Evolutionary conservation across 2,888 invertebrate genomes (phyloP).

Genomic region (Agrypnus murinus): DNA sequence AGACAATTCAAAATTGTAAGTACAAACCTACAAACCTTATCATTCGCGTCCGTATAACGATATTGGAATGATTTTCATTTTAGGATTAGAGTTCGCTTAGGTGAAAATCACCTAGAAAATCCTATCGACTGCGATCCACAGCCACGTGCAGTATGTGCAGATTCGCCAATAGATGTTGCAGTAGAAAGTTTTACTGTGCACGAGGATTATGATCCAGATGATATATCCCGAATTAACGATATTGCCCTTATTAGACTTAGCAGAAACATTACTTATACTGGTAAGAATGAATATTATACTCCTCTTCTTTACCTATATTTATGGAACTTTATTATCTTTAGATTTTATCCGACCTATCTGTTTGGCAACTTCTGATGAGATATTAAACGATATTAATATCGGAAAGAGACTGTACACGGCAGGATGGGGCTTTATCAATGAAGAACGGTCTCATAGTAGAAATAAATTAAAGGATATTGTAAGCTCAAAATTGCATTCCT

Average conservation of each 20-base stretch:
- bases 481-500: not conserved
- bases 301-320: conserved; percentile 71
- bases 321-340: conserved; percentile 63
- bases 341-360: conserved; percentile 78
- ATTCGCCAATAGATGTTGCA: conserved; percentile 75
- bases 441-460: not conserved
- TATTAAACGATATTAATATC: conserved; percentile 55
- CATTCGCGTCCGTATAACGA: conserved; percentile 69
- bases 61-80: conserved; percentile 68
- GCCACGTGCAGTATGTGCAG: conserved; percentile 73
- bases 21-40: too few species aligned
- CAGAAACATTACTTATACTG: conserved; percentile 73
- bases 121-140: conserved; percentile 76
- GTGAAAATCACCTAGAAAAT: conserved; percentile 77
- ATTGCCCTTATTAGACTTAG: conserved; percentile 81
- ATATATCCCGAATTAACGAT: conserved; percentile 78
- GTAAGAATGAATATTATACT: conserved; percentile 65
- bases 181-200: conserved; percentile 80
- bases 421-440: conserved; percentile 75
- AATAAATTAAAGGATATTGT: not conserved
- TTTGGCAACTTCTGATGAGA: conserved; percentile 74
- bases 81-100: conserved; percentile 77
- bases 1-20: conserved; percentile 76
- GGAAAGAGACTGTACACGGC: conserved; percentile 72
- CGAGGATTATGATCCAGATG: conserved; percentile 76